These are phyloP conservation scores for Grapholita molesta DNA, from an alignment of 1,140 invertebrate species.

Conservation along the genomic window DNA sequence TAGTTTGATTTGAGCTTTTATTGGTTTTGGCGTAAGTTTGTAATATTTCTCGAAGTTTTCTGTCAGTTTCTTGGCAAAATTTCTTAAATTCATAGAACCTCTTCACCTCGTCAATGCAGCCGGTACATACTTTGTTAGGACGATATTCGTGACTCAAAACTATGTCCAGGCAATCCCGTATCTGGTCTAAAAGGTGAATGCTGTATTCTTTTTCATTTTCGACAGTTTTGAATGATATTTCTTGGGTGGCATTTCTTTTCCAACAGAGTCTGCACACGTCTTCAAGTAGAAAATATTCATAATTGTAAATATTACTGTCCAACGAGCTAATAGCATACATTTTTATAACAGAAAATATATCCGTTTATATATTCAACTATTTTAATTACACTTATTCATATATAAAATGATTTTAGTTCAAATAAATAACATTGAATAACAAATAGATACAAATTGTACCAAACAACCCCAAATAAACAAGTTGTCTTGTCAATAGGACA, in stretches of 20 bases:
- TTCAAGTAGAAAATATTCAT: slow-evolving; percentile 55
- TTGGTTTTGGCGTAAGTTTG: slow-evolving; percentile 6
- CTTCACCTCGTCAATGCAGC: slow-evolving; percentile 43
- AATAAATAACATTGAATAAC: background rate
- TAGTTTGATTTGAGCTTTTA: background rate
- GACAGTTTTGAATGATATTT: slow-evolving; percentile 26
- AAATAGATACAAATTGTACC: background rate
- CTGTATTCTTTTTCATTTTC: slow-evolving; percentile 24
- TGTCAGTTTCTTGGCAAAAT: slow-evolving; percentile 47
- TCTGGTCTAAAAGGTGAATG: slow-evolving; percentile 38
- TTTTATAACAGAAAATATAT: background rate
- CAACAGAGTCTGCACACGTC: slow-evolving; percentile 61
- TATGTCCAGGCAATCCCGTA: slow-evolving; percentile 52
- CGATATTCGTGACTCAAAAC: slow-evolving; percentile 29
- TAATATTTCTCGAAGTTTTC: slow-evolving; percentile 40
- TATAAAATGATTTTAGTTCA: background rate
- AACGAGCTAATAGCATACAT: background rate
- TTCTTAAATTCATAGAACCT: slow-evolving; percentile 50
- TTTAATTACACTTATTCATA: background rate
- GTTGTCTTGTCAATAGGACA: background rate
- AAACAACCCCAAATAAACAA: background rate
- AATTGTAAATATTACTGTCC: slow-evolving; percentile 40
- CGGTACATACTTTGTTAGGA: slow-evolving; percentile 45
- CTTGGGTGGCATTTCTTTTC: slow-evolving; percentile 37
- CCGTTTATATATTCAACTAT: background rate